Conservation (phyloP, 2,888 invertebrate genomes). For the Proisotoma minuta region DNA sequence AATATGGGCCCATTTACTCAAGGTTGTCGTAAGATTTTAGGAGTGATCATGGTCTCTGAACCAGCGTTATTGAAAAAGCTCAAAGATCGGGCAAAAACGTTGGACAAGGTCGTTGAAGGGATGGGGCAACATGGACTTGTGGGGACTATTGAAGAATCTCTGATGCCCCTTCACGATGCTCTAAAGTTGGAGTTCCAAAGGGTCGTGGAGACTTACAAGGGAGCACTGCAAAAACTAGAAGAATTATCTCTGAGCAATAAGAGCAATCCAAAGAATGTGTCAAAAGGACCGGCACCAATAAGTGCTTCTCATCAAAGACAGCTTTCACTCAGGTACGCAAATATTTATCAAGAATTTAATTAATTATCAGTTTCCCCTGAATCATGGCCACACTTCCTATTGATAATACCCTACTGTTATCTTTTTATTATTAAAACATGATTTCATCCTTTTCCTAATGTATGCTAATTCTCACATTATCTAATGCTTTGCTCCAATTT, state of each 20-base stretch:
- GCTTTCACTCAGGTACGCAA: constrained; percentile 66
- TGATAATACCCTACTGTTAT: too few relatives aligned
- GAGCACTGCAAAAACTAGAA: constrained; percentile 79
- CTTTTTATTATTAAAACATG: too few relatives aligned
- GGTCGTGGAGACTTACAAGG: constrained; percentile 79
- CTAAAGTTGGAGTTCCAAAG: constrained; percentile 65
- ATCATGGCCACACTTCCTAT: too few relatives aligned
- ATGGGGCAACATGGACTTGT: constrained; percentile 80
- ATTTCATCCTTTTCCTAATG: too few relatives aligned
- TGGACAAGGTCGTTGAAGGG: constrained; percentile 83
- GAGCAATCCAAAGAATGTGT: constrained; percentile 50
- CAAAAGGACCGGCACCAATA: constrained; percentile 64
- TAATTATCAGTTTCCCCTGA: too few relatives aligned
- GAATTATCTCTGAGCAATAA: constrained; percentile 50
- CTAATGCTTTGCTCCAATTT: too few relatives aligned
- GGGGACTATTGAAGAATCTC: constrained; percentile 56
- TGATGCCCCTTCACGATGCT: constrained; percentile 53
- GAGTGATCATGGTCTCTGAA: constrained; percentile 55
- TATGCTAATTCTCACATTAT: too few relatives aligned
- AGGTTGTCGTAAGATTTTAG: constrained; percentile 53
- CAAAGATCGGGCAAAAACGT: constrained; percentile 63
- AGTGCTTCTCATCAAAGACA: constrained; percentile 85
- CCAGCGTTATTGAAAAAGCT: constrained; percentile 62
- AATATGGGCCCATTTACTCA: constrained; percentile 49
- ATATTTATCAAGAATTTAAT: too few relatives aligned